These are phyloP conservation scores for Lypha dubia DNA, from an alignment of 2,888 invertebrate genomes.

Conservation along the genomic window DNA sequence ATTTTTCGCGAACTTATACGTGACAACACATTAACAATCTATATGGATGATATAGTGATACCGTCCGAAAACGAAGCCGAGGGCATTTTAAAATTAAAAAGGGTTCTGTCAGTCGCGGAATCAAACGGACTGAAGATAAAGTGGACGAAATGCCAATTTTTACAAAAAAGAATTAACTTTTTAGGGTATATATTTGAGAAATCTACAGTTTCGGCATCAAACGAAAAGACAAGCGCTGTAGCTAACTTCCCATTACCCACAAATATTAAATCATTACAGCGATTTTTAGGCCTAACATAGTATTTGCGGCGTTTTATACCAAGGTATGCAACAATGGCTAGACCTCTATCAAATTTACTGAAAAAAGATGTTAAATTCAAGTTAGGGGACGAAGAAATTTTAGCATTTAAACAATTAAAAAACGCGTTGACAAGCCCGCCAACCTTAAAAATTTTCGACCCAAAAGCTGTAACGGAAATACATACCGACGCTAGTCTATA, in stretches of 20 bases:
- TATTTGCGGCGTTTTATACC: slow-evolving; percentile 69
- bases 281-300: slow-evolving; percentile 68
- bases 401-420: slow-evolving; percentile 68
- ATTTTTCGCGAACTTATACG: slow-evolving; percentile 60
- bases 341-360: slow-evolving; percentile 60
- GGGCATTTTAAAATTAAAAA: slow-evolving; percentile 10
- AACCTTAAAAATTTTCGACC: slow-evolving; percentile 66
- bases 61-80: slow-evolving; percentile 53
- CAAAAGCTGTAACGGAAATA: slow-evolving; percentile 64
- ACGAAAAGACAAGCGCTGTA: slow-evolving; percentile 55
- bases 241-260: slow-evolving; percentile 58
- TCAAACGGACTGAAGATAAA: slow-evolving; percentile 51
- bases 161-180: slow-evolving; percentile 34
- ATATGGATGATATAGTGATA: slow-evolving; percentile 53
- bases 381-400: slow-evolving; percentile 55
- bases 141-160: slow-evolving; percentile 57
- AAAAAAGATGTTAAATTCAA: slow-evolving; percentile 71
- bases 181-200: slow-evolving; percentile 41
- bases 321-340: slow-evolving; percentile 5
- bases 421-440: neutral
- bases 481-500: slow-evolving; percentile 69
- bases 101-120: slow-evolving; percentile 10
- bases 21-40: slow-evolving; percentile 48
- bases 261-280: slow-evolving; percentile 52
- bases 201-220: slow-evolving; percentile 42